Evolutionary conservation across 2,888 invertebrate genomes (phyloP).

Genomic region (Agrotis segetum): DNA sequence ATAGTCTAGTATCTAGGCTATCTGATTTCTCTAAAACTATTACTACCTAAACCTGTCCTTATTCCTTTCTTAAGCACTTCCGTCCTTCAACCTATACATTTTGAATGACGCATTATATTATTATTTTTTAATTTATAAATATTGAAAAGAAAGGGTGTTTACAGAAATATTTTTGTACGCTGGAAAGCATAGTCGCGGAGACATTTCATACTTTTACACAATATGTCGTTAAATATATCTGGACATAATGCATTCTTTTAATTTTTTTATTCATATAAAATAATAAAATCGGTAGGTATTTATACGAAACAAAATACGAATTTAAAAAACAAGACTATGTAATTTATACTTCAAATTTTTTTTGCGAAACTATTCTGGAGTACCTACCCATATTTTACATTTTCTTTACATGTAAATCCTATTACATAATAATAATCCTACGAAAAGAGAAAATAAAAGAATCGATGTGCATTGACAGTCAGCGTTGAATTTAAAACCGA

Average conservation of each 20-base stretch:
- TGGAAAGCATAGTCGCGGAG: background rate
- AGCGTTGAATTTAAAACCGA: background rate
- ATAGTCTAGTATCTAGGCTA: constrained; percentile 5
- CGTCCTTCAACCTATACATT: constrained; percentile 3
- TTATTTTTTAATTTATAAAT: background rate
- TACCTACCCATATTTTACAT: background rate
- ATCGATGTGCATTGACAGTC: background rate
- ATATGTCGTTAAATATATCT: background rate
- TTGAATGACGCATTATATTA: background rate
- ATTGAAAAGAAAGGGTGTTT: background rate
- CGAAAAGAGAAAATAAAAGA: background rate
- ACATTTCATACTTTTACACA: background rate
- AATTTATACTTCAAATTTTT: background rate
- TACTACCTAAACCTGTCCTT: background rate
- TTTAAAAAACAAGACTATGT: background rate
- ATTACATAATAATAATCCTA: no score
- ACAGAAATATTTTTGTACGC: constrained; percentile 5
- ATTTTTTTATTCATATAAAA: no score
- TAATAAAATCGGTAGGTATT: no score
- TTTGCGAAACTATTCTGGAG: no score
- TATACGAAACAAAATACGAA: no score
- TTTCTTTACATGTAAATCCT: background rate
- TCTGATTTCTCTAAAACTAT: background rate
- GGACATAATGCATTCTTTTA: background rate
- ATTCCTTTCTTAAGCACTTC: constrained; percentile 5